A percentile compares a stretch with the other conserved stretches of the same genome.
These are phyloP conservation scores for Proteles cristata DNA, from an alignment of 2,113 vertebrate genomes.

Conservation along the genomic window DNA sequence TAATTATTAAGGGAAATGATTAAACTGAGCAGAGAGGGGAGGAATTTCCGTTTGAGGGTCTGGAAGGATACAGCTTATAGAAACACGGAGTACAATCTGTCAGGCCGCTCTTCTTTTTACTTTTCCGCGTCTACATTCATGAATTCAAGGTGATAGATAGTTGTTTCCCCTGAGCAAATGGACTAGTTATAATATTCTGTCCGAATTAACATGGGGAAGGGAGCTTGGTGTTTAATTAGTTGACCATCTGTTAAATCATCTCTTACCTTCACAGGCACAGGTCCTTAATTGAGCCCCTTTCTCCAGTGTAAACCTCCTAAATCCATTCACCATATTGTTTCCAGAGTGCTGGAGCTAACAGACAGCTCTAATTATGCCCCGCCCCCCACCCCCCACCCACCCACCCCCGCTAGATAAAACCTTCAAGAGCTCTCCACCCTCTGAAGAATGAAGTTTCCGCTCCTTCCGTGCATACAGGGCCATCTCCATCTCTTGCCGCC, in stretches of 20 bases:
- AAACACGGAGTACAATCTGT: not conserved
- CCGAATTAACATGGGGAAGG: not conserved
- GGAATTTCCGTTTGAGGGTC: not conserved
- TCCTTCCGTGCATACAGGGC: not conserved
- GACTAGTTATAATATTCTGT: constrained; percentile 12
- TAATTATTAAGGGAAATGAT: not conserved
- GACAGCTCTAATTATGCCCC: not conserved
- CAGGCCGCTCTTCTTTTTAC: not conserved
- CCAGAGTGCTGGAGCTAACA: not conserved
- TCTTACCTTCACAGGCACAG: constrained; percentile 19
- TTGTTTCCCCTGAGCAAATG: not conserved
- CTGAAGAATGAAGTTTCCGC: not conserved
- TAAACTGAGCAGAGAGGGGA: not conserved
- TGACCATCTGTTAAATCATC: constrained; percentile 62
- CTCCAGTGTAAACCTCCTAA: not conserved
- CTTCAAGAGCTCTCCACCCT: not conserved
- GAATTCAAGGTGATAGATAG: constrained; percentile 46
- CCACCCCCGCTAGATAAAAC: not conserved
- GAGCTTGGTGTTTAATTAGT: constrained; percentile 50
- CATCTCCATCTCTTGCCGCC: not conserved
- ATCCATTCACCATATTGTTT: not conserved
- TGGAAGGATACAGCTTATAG: not conserved
- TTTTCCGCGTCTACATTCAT: not conserved
- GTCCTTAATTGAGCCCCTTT: constrained; percentile 5
- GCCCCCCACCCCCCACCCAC: too few species aligned